Base-by-base conservation (phyloP, 2,888 invertebrate genomes). In the Drosophila barbarae region DNA sequence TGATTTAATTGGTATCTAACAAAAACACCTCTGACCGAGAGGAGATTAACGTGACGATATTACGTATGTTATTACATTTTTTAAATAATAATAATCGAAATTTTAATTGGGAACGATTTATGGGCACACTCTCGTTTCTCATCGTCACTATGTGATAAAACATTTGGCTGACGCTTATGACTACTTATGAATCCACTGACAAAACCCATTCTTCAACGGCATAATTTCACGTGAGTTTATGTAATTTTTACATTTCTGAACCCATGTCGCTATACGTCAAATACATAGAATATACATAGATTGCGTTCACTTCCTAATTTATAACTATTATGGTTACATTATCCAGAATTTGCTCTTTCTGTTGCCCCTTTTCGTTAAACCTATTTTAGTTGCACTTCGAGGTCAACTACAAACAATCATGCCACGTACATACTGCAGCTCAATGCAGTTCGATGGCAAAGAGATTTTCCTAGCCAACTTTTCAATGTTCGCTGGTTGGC, bases 381-480 rank as follows among this genome's bases (percentile, higher is more conserved):
- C 38, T 26, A 36, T 49, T 49, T 55, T 26, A 23, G 54, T n/a
- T 55, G 47, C 35, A n/a, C 28, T 36, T 55, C 47, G 35, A 55
- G 54, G 47, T 18, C 47, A 55, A 36, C 35, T 36, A 12, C 54
- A 47, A 21, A 10, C 47, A 47, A 46, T 18, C 47, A 21, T 54
- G 54, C 54, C 54, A 55, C 18, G 35, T 55, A 21, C 28, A 28
- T 21, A n/a, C 47, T 28, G 35, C 54, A 46, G 1, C 35, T 34
- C 42, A 53, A 15, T 53, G 53, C 18, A 55, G 28, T n/a, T 47
- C 15, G 18, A 36, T 35, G 47, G 47, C 35, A 18, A 28, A 15
- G 28, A 32, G 46, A 8, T 30, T 46, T 10, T 18, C 18, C 34
- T 54, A 28, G 46, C 46, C 26, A 35, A 46, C 46, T 35, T 46